These are phyloP conservation scores for Aselliscus stoliczkanus DNA, from an alignment of 2,797 vertebrate genomes.

Conservation along the genomic window DNA sequence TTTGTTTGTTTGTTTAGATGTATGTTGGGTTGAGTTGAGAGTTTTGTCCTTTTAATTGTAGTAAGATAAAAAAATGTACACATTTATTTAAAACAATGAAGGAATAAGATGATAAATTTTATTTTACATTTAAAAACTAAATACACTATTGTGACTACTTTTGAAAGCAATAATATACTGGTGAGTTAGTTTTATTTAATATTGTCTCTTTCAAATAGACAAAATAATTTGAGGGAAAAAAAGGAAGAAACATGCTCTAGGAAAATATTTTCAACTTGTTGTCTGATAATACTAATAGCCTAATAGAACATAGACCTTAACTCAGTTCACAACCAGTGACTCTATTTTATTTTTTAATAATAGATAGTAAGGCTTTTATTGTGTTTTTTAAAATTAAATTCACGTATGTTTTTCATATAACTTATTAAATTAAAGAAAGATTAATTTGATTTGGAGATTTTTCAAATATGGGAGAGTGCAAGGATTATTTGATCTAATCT, in stretches of 20 bases:
- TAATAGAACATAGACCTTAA: background rate
- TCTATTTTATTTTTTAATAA: background rate
- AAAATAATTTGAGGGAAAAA: background rate
- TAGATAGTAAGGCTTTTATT: background rate
- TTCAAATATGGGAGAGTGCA: background rate
- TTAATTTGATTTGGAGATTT: background rate
- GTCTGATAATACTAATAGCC: background rate
- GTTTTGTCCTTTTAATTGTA: background rate
- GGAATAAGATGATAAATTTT: background rate
- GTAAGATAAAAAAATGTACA: background rate
- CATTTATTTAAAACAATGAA: background rate
- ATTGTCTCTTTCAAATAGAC: background rate
- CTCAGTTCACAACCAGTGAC: background rate
- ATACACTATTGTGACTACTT: background rate
- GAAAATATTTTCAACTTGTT: slow-evolving; percentile 10
- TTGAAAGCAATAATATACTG: background rate
- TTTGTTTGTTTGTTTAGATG: background rate
- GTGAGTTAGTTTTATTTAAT: background rate
- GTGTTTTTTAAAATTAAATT: background rate
- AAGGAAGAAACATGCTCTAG: background rate
- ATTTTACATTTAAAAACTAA: background rate
- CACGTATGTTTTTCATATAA: background rate
- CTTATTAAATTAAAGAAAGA: background rate
- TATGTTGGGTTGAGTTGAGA: background rate
- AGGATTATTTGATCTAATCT: background rate